phyloP scores from a whole-genome alignment of 2,888 invertebrate species.

The Metellina segmentata region DNA sequence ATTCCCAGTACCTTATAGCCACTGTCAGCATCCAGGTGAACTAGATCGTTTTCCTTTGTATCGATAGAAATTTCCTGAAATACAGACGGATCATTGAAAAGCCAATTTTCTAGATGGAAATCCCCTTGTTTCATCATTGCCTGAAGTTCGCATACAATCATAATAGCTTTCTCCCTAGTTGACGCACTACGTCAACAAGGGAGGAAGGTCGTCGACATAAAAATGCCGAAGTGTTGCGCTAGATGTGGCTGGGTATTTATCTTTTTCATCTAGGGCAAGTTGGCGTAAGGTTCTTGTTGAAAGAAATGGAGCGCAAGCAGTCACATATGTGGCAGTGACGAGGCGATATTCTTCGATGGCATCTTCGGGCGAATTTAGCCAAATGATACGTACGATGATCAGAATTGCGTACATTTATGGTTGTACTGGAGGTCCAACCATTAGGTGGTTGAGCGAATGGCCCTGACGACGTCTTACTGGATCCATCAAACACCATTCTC shows the following conservation, averaged over 20 bases:
- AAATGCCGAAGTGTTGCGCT: not conserved
- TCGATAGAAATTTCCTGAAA: not conserved
- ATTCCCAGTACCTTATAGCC: not conserved
- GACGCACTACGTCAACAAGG: not conserved
- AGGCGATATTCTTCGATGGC: not conserved
- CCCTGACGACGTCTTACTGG: no score
- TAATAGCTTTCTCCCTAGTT: not conserved
- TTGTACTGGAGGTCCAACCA: no score
- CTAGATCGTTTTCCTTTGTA: not conserved
- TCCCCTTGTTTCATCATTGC: not conserved
- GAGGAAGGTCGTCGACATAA: conserved; percentile 5
- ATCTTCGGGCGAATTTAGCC: not conserved
- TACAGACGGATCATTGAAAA: not conserved
- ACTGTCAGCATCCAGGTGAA: not conserved
- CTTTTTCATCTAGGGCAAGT: not conserved
- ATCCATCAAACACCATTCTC: no score
- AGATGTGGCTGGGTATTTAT: not conserved
- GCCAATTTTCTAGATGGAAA: not conserved
- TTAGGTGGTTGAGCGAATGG: no score
- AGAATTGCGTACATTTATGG: no score
- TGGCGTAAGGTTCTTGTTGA: not conserved
- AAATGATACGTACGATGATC: no score
- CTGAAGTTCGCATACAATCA: not conserved
- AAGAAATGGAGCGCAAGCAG: not conserved
- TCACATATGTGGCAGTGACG: not conserved